These are phyloP conservation scores for Aleadryas rufinucha DNA, from an alignment of 2,113 vertebrate genomes.

Conservation along the genomic window DNA sequence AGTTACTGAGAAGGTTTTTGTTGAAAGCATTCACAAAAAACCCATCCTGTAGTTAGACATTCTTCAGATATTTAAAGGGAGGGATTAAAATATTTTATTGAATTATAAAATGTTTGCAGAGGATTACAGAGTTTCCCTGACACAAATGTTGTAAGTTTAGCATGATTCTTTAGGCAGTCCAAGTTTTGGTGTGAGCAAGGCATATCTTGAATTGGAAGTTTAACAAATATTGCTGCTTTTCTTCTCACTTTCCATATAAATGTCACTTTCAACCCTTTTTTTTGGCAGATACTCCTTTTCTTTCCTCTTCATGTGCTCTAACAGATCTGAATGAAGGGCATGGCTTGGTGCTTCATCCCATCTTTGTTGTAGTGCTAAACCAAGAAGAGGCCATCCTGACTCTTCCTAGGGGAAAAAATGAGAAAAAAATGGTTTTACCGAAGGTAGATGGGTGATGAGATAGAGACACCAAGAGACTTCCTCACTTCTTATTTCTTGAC, in stretches of 20 bases:
- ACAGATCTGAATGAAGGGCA: background rate
- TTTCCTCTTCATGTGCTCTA: background rate
- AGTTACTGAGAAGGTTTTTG: background rate
- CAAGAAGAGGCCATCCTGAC: background rate
- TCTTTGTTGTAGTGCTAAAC: background rate
- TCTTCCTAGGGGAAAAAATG: background rate
- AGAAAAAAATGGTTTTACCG: background rate
- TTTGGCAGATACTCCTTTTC: background rate
- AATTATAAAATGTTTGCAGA: background rate
- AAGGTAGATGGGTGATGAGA: background rate
- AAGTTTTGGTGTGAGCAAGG: background rate
- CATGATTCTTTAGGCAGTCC: background rate
- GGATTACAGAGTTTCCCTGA: background rate
- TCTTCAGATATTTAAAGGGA: background rate
- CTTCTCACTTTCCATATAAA: background rate
- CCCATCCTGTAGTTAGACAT: background rate
- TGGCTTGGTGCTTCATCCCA: background rate
- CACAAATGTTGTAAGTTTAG: background rate
- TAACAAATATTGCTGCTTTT: background rate
- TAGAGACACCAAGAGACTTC: background rate
- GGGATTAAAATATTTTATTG: slow-evolving; percentile 27
- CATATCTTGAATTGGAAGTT: background rate
- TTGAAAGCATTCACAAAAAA: background rate
- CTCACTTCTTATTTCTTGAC: background rate
- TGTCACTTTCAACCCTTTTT: background rate